A percentile compares a stretch with the other conserved stretches of the same genome.
phyloP scores from a whole-genome alignment of 2,797 vertebrate species.

The Myiotriccus ornatus region DNA sequence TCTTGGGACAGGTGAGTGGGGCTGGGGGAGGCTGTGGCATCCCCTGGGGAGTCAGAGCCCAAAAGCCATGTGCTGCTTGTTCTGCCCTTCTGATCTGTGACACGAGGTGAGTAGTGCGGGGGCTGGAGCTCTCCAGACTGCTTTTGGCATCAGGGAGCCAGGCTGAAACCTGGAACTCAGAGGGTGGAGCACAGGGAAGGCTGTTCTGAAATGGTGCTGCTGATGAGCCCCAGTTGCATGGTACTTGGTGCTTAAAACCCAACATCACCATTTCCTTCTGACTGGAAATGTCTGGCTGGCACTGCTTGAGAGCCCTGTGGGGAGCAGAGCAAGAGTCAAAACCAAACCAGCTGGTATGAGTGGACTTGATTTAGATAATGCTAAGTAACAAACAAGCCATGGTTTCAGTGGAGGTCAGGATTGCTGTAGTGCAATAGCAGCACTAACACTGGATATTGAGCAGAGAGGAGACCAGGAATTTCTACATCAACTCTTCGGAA shows the following conservation, averaged over 20 bases:
- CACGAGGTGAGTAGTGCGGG: background rate
- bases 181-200: background rate
- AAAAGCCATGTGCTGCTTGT: background rate
- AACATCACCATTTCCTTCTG: background rate
- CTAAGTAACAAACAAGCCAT: accelerated
- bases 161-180: background rate
- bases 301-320: background rate
- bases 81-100: background rate
- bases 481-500: background rate
- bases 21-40: background rate
- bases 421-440: background rate
- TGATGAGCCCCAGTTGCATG: background rate
- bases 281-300: background rate
- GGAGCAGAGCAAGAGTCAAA: background rate
- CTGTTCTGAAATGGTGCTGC: background rate
- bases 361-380: background rate
- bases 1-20: background rate
- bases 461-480: background rate
- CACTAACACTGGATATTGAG: background rate
- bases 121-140: background rate
- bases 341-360: background rate
- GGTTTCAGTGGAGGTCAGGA: background rate
- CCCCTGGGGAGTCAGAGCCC: background rate
- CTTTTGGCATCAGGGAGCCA: background rate
- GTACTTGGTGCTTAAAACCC: background rate